These are phyloP conservation scores for Maccullochella peelii DNA, from an alignment of 2,113 vertebrate species.

Conservation along the genomic window DNA sequence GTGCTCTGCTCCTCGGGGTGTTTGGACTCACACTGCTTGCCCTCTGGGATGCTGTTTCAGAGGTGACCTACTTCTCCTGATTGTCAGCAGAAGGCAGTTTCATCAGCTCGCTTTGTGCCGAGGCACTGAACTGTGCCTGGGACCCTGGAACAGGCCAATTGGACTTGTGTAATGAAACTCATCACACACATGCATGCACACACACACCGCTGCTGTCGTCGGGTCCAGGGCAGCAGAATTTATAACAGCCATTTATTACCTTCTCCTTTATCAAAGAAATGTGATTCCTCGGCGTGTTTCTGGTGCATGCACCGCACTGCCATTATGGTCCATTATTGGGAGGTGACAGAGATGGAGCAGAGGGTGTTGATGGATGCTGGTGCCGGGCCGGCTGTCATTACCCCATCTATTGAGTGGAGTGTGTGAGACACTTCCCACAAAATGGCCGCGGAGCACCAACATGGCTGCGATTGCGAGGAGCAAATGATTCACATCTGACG, in stretches of 20 bases:
- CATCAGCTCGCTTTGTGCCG: conserved; percentile 80
- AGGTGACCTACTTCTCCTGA: conserved; percentile 84
- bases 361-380: conserved; percentile 75
- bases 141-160: conserved; percentile 73
- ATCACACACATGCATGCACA: conserved; percentile 59
- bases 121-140: conserved; percentile 79
- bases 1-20: conserved; percentile 60
- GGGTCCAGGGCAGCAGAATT: conserved; percentile 69
- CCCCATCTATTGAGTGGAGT: conserved; percentile 53
- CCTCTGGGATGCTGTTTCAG: conserved; percentile 75
- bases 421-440: conserved; percentile 64
- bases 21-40: conserved; percentile 48
- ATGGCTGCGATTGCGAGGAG: conserved; percentile 67
- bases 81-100: conserved; percentile 79
- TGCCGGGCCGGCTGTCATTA: conserved; percentile 64
- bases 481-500: conserved; percentile 40
- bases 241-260: conserved; percentile 77
- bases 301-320: conserved; percentile 47
- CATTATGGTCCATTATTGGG: conserved; percentile 75
- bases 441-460: conserved; percentile 77
- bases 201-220: conserved; percentile 42
- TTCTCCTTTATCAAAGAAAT: conserved; percentile 71
- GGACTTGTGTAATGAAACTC: conserved; percentile 80
- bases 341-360: conserved; percentile 73
- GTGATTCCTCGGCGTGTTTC: conserved; percentile 60